Evolutionary conservation across 1,140 invertebrate species (phyloP), one percentile per base, ranked within the genome.

Genomic region (Drosophila virilis): DNA sequence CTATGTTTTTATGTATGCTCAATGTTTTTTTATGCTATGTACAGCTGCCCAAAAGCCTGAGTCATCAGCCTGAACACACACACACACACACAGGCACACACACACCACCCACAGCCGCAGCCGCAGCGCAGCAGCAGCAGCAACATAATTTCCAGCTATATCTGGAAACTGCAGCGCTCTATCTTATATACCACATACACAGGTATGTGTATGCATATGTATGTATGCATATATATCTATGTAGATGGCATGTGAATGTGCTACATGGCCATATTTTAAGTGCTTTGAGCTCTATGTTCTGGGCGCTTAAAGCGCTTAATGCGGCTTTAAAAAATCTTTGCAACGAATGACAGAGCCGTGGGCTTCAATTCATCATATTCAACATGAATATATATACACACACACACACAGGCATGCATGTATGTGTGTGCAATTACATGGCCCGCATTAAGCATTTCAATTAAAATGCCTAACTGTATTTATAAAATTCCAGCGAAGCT

Each of bases 231-330:
- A 38, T 35, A 54, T 28, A 12, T 43, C 6, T 43, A 65, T 46
- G 38, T 62, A 80, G 38, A 51, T 74, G n/a, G 32, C 54, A 57
- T 61, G 32, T 59, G 51, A 40, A 60, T 71, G 80, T 77, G 68
- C 59, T 78, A 82, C 74, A 88, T 85, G 83, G 83, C 60, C 78
- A 88, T 86, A 88, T 86, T 88, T 82, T 88, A 82, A 88, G 71
- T 78, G 79, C 82, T 80, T 65, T 67, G 59, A 37, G 52, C n/a
- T 28, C 40, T 15, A n/a, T 42, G 37, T 40, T 52, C 50, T 9
- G 50, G 51, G 43, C 61, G 74, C 81, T 85, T 85, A 78, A 85
- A 85, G 79, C 77, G 84, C 84, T 89, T 88, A 88, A 89, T 89
- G 69, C 77, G 83, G 84, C 83, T 89, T 88, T 88, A 88, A 89